These are phyloP conservation scores for Cnemophilus loriae DNA, from an alignment of 2,113 vertebrate species.

Conservation along the genomic window DNA sequence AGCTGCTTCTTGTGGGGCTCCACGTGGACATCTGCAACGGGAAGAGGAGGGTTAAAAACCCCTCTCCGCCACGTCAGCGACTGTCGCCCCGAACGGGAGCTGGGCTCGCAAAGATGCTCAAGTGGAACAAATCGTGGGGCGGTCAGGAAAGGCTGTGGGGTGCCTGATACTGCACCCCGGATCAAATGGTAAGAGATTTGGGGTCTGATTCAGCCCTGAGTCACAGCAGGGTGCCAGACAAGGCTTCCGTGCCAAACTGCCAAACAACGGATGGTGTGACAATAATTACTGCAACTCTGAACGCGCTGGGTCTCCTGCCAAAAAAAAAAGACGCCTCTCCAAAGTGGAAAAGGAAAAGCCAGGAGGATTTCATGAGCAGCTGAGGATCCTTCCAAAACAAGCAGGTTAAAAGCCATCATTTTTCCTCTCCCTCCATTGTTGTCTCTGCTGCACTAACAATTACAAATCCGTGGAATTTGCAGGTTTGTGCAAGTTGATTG, in stretches of 20 bases:
- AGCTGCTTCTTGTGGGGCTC: conserved; percentile 98
- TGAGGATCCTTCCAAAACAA: not conserved
- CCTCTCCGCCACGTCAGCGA: accelerated
- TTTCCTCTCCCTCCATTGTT: not conserved
- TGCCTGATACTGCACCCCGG: accelerated
- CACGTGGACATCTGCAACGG: conserved; percentile 84
- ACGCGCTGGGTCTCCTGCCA: not conserved
- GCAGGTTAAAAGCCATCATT: not conserved
- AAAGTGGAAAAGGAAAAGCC: not conserved
- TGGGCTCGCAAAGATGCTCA: not conserved
- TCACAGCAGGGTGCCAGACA: not conserved
- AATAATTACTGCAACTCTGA: not conserved
- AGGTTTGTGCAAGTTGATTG: not conserved
- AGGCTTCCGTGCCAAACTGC: not conserved
- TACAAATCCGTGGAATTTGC: not conserved
- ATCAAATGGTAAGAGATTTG: not conserved
- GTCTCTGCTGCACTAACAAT: not conserved
- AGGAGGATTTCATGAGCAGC: not conserved
- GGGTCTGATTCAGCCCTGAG: not conserved
- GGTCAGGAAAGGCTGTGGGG: not conserved
- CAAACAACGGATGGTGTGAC: not conserved
- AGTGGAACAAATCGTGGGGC: not conserved
- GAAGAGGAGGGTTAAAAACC: not conserved
- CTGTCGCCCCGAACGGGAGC: accelerated
- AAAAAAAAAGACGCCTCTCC: not conserved